A percentile compares a stretch with the other conserved stretches of the same genome.
Evolutionary conservation across 2,113 vertebrate genomes (phyloP).

Genomic region (Chloebia gouldiae): DNA sequence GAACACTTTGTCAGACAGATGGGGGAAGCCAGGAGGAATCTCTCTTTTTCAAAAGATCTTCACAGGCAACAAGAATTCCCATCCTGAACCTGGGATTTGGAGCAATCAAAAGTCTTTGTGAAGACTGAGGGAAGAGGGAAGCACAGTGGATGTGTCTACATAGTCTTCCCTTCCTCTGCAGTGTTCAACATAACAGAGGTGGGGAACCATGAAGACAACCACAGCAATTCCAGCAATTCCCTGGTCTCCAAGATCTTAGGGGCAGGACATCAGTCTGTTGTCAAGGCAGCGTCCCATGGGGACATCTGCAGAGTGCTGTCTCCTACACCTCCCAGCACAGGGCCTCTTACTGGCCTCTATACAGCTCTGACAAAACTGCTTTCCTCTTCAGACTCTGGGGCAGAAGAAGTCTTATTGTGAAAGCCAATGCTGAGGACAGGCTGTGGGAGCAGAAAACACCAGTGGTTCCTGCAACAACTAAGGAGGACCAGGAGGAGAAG

Average conservation of each 20-base stretch:
- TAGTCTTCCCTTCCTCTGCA: not conserved
- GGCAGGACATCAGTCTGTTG: not conserved
- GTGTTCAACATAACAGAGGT: accelerated
- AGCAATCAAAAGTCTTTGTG: not conserved
- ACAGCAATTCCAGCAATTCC: not conserved
- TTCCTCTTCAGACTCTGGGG: not conserved
- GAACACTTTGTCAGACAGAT: not conserved
- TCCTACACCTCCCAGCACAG: not conserved
- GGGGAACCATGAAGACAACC: not conserved
- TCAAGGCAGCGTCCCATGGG: not conserved
- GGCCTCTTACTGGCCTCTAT: not conserved
- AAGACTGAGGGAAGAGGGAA: not conserved
- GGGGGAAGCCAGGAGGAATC: not conserved
- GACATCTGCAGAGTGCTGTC: not conserved
- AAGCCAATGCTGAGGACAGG: not conserved
- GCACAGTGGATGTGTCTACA: not conserved
- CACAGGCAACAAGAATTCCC: not conserved
- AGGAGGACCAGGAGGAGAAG: not conserved
- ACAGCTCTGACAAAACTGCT: not conserved
- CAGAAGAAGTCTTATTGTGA: not conserved
- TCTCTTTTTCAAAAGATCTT: not conserved
- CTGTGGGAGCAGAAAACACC: not conserved
- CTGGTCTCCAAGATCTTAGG: not conserved
- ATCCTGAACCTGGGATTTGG: not conserved
- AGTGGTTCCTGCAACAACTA: not conserved